Evolutionary conservation across 2,113 vertebrate species (phyloP).

Genomic region (Nettapus auritus): DNA sequence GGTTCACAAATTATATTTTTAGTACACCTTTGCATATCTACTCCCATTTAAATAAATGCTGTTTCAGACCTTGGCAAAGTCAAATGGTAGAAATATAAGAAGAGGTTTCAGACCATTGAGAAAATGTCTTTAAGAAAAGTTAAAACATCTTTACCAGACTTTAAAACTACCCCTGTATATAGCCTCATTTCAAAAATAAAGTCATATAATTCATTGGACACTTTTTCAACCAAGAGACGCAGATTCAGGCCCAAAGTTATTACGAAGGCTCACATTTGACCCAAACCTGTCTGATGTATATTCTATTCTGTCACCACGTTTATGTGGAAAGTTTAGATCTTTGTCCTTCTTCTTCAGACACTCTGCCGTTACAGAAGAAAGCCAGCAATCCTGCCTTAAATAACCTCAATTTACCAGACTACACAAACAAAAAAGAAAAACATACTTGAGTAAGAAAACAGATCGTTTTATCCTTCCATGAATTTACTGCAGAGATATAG

Average conservation of each 20-base stretch:
- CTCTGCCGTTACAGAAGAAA: not conserved
- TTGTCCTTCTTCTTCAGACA: not conserved
- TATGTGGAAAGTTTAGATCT: not conserved
- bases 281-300: not conserved
- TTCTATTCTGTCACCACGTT: not conserved
- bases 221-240: not conserved
- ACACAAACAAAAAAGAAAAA: not conserved
- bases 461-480: not conserved
- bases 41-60: not conserved
- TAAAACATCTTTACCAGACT: not conserved
- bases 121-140: not conserved
- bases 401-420: not conserved
- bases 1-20: not conserved
- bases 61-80: not conserved
- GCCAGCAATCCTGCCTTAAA: not conserved
- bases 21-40: not conserved
- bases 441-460: not conserved
- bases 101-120: not conserved
- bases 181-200: not conserved
- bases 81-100: not conserved
- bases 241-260: not conserved
- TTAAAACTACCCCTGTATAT: not conserved
- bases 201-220: fast-evolving
- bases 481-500: not conserved
- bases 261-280: not conserved